Percentiles rank a stretch among this genome's conserved stretches.
Evolutionary conservation across 2,797 vertebrate genomes (phyloP).

Genomic region (Notolabrus celidotus): DNA sequence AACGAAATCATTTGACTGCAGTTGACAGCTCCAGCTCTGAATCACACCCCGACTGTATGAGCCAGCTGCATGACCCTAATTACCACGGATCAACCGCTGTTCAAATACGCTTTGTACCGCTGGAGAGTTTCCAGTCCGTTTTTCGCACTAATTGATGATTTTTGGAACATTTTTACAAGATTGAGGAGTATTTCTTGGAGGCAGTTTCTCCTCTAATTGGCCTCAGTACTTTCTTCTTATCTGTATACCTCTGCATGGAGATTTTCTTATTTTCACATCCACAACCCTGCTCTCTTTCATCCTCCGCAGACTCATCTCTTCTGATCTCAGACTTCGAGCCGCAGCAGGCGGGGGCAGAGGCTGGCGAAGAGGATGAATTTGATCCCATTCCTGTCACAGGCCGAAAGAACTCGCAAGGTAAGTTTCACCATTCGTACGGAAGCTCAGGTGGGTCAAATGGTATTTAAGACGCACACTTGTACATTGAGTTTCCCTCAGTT

Average conservation of each 20-base stretch:
- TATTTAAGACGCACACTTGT: slow-evolving; percentile 5
- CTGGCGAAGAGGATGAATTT: slow-evolving; percentile 94
- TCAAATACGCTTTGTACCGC: slow-evolving; percentile 17
- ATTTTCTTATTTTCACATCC: not conserved
- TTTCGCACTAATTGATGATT: slow-evolving; percentile 15
- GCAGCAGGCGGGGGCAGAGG: slow-evolving; percentile 85
- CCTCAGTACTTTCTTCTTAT: not conserved
- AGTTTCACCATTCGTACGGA: slow-evolving; percentile 51
- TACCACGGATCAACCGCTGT: slow-evolving; percentile 20
- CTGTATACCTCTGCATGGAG: not conserved
- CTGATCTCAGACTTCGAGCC: slow-evolving; percentile 94
- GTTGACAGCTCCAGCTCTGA: slow-evolving; percentile 39
- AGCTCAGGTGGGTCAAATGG: slow-evolving; percentile 17
- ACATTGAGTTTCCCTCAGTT: not conserved
- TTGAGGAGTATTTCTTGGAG: not conserved
- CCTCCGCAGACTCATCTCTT: slow-evolving; percentile 92
- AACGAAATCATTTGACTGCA: slow-evolving; percentile 34
- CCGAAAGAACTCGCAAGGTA: slow-evolving; percentile 98
- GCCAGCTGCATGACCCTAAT: slow-evolving; percentile 51
- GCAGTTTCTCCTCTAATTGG: not conserved
- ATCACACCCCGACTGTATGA: slow-evolving; percentile 38
- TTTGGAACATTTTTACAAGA: not conserved
- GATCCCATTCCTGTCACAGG: slow-evolving; percentile 98
- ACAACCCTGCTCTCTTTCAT: not conserved
- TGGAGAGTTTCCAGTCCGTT: not conserved